Base-by-base conservation (phyloP, 2,113 vertebrate species). In the Dromaius novaehollandiae region DNA sequence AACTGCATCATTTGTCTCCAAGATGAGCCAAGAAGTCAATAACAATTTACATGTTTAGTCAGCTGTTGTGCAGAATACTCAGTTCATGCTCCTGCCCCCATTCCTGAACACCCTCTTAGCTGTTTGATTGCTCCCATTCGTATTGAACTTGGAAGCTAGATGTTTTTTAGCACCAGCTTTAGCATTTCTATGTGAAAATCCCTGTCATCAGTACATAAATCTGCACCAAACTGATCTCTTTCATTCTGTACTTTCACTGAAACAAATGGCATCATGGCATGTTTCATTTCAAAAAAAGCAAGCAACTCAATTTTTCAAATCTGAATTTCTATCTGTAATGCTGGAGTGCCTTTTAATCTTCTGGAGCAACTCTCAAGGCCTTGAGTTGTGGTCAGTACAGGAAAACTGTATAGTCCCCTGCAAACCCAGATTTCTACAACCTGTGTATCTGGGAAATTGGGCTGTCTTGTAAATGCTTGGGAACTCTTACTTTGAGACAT, bases 401-500 rank as follows among this genome's bases (percentile, higher is more conserved):
- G 22, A 69, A 60, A 85, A 26, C 34, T 64, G 70, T 60, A 14
- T 15, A 64, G 44, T 44, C 9, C 15, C 73, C 34, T 58, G 14
- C 15, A 38, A 70, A 85, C n/a, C 9, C 21, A 42, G 25, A 36
- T 63, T 64, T 7, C 21, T 42, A 7, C 48, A 78, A 50, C 3
- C 2, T 36, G 6, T 44, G 6, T n/a, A 2, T 55, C 7, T 13
- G 40, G 13, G 16, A 70, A 50, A 4, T 55, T 42, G 48, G 16
- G 68, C n/a, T 88, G 14, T 36, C 7, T 1, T 20, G 8, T 63
- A 28, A 53, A 74, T 61, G 17, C 12, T 61, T 19, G 88, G 7
- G 9, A 64, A 8, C 9, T 86, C 9, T n/a, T 30, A 30, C 5
- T n/a, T 0, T 25, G 18, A 55, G 7, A n/a, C 30, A 21, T 3